Evolutionary conservation across 2,888 invertebrate genomes (phyloP).

Genomic region (Tridacna crocea): DNA sequence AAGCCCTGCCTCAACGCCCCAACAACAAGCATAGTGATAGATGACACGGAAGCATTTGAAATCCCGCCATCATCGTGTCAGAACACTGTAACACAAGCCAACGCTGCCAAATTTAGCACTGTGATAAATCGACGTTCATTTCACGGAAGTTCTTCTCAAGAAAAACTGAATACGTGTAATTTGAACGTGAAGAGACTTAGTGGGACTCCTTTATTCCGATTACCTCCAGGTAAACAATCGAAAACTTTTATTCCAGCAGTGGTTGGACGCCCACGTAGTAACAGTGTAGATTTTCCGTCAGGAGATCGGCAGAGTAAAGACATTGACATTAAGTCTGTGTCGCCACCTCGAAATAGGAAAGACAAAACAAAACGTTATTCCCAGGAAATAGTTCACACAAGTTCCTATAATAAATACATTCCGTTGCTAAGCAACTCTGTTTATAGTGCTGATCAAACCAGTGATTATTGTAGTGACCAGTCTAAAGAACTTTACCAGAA

Average conservation of each 20-base stretch:
- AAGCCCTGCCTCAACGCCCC: slow-evolving; percentile 91
- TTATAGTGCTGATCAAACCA: slow-evolving; percentile 63
- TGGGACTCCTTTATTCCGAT: slow-evolving; percentile 56
- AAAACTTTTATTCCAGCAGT: slow-evolving; percentile 67
- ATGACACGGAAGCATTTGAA: slow-evolving; percentile 88
- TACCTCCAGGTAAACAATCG: slow-evolving; percentile 51
- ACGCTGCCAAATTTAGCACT: slow-evolving; percentile 58
- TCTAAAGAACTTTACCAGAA: slow-evolving; percentile 78
- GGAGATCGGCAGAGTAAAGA: slow-evolving; percentile 52
- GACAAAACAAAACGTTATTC: slow-evolving; percentile 66
- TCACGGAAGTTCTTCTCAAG: slow-evolving; percentile 66
- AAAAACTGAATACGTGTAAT: slow-evolving; percentile 50
- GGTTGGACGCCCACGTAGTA: slow-evolving; percentile 60
- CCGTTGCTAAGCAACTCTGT: slow-evolving; percentile 61
- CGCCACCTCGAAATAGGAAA: slow-evolving; percentile 47
- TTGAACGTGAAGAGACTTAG: slow-evolving; percentile 62
- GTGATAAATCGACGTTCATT: slow-evolving; percentile 67
- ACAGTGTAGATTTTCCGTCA: slow-evolving; percentile 64
- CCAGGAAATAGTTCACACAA: slow-evolving; percentile 60
- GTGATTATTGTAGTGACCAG: slow-evolving; percentile 78
- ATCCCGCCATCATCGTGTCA: slow-evolving; percentile 74
- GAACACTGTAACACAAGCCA: slow-evolving; percentile 69
- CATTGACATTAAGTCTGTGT: slow-evolving; percentile 39
- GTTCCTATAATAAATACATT: slow-evolving; percentile 61
- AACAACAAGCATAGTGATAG: slow-evolving; percentile 90